Percentiles rank a stretch among this genome's conserved stretches.
Conservation (phyloP, 2,113 vertebrate genomes). For the Peucedramus taeniatus region DNA sequence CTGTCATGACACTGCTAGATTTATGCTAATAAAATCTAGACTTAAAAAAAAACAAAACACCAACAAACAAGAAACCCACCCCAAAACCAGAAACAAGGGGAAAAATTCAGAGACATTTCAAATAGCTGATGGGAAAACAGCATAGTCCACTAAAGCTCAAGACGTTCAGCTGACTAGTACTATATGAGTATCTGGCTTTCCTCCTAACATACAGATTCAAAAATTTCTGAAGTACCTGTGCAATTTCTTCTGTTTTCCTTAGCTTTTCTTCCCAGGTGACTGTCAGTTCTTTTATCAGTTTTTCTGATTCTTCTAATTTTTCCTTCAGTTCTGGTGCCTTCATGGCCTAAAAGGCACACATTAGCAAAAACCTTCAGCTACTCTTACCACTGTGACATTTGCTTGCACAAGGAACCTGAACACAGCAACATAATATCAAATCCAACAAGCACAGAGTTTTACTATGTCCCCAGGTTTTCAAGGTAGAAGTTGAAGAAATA, state of each 20-base stretch:
- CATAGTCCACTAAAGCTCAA: not conserved
- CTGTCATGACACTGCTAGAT: not conserved
- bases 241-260: slow-evolving; percentile 96
- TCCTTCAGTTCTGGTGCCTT: slow-evolving; percentile 97
- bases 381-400: not conserved
- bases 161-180: not conserved
- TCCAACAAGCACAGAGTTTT: not conserved
- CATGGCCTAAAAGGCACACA: slow-evolving; percentile 81
- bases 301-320: slow-evolving; percentile 96
- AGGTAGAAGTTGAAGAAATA: not conserved
- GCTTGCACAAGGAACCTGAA: not conserved
- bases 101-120: not conserved
- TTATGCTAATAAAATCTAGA: not conserved
- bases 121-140: not conserved
- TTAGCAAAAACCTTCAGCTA: not conserved
- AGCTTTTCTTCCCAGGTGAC: slow-evolving; percentile 98
- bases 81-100: not conserved
- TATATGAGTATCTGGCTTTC: not conserved
- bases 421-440: not conserved
- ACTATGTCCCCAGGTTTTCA: not conserved
- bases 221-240: slow-evolving; percentile 79
- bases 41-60: not conserved
- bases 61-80: not conserved
- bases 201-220: too few relatives aligned
- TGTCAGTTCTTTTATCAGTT: slow-evolving; percentile 94